Evolutionary conservation across 2,113 vertebrate genomes (phyloP).

Genomic region (Heterotilapia buettikoferi): DNA sequence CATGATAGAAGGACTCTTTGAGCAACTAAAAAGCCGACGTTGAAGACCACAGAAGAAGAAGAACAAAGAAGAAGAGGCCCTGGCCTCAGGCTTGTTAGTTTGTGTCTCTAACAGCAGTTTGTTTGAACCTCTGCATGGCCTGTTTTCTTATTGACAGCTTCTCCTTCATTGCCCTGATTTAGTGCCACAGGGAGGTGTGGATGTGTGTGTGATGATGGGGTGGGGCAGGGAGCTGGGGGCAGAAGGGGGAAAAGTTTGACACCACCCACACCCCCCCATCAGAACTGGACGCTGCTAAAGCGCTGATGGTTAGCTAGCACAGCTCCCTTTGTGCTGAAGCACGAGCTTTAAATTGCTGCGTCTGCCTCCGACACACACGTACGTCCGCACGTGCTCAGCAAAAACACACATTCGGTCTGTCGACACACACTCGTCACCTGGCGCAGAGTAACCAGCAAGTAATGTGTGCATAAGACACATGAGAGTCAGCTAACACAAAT

Average conservation of each 20-base stretch:
- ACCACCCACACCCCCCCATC: not conserved
- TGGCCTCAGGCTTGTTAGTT: constrained; percentile 54
- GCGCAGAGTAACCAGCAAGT: not conserved
- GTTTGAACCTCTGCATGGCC: constrained; percentile 48
- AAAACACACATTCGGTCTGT: constrained; percentile 7
- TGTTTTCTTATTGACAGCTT: constrained; percentile 47
- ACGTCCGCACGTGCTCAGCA: constrained; percentile 36
- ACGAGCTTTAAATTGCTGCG: constrained; percentile 68
- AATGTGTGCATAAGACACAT: not conserved
- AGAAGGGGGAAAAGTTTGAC: not conserved
- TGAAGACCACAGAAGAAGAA: constrained; percentile 36
- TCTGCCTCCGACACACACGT: constrained; percentile 52
- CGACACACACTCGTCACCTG: constrained; percentile 43
- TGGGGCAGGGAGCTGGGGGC: not conserved
- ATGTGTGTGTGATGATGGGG: not conserved
- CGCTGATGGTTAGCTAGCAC: constrained; percentile 68
- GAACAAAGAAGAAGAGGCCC: constrained; percentile 10
- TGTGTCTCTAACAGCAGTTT: constrained; percentile 65
- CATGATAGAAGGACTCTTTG: constrained; percentile 63
- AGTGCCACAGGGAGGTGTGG: not conserved
- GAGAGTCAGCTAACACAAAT: not conserved
- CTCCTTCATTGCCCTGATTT: constrained; percentile 42
- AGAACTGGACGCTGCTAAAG: constrained; percentile 53
- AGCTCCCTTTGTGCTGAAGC: constrained; percentile 70
- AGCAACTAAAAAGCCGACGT: constrained; percentile 21